A percentile compares a stretch with the other conserved stretches of the same genome.
phyloP scores from a whole-genome alignment of 53 echinoderm and acorn worm species.

The Apostichopus leukothele region DNA sequence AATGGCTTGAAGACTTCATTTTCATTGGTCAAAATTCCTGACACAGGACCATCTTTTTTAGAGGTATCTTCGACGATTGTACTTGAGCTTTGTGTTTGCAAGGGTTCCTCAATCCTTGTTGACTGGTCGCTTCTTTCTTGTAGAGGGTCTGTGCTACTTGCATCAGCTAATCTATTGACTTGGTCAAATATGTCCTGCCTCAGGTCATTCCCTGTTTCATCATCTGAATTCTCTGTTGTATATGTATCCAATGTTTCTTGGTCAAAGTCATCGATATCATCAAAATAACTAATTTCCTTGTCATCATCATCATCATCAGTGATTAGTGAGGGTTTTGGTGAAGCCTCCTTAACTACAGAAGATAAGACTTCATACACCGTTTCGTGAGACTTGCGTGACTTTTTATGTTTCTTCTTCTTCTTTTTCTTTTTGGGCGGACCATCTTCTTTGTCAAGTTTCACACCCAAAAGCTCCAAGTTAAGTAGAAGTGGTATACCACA shows the following conservation, averaged over 20 bases:
- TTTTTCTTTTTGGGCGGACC: neutral
- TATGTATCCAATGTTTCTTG: neutral
- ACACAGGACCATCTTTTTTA: neutral
- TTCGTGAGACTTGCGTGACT: no score
- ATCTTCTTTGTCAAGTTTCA: neutral
- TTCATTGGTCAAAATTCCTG: conserved; percentile 60
- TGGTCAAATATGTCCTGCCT: neutral
- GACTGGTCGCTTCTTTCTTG: neutral
- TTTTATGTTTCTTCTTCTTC: neutral
- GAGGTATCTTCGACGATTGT: neutral
- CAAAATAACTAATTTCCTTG: conserved; percentile 4
- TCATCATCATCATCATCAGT: neutral
- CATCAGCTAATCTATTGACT: neutral
- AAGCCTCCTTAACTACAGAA: neutral
- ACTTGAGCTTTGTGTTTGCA: neutral
- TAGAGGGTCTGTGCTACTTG: neutral
- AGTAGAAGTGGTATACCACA: conserved; percentile 21
- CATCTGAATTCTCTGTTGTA: neutral
- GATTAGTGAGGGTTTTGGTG: neutral
- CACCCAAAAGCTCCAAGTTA: conserved; percentile 21
- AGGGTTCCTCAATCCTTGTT: neutral
- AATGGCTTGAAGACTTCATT: conserved; percentile 82
- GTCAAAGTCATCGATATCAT: conserved; percentile 11
- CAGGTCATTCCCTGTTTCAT: neutral
- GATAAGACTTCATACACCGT: neutral